These are phyloP conservation scores for Anguilla pacifica DNA, from an alignment of 2,797 vertebrate genomes.

Conservation along the genomic window DNA sequence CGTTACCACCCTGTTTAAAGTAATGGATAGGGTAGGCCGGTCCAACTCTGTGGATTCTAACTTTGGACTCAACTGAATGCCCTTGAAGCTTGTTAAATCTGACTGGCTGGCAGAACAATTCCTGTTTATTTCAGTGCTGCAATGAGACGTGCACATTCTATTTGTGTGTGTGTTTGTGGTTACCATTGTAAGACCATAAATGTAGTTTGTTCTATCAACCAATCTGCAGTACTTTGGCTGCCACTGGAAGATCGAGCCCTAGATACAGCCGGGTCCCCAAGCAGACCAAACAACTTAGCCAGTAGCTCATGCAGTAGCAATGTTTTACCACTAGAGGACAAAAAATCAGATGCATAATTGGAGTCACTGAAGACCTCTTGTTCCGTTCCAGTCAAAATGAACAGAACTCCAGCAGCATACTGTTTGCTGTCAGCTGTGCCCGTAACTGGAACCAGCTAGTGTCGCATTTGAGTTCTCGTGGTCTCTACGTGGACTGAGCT, in stretches of 20 bases:
- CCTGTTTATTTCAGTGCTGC: conserved; percentile 76
- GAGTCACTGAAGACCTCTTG: neutral
- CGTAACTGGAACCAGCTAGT: neutral
- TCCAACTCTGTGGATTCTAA: conserved; percentile 77
- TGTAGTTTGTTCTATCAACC: conserved; percentile 42
- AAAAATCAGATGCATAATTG: neutral
- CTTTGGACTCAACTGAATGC: conserved; percentile 77
- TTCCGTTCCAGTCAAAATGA: neutral
- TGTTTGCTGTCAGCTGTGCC: neutral
- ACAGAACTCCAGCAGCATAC: neutral
- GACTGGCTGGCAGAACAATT: conserved; percentile 68
- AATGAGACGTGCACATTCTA: conserved; percentile 67
- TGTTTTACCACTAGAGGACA: neutral
- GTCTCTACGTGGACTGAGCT: neutral
- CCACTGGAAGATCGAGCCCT: neutral
- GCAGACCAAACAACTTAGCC: neutral
- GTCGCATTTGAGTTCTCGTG: neutral
- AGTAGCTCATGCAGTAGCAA: neutral
- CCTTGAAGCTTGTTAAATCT: conserved; percentile 84
- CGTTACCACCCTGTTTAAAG: conserved; percentile 82
- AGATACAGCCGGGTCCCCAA: neutral
- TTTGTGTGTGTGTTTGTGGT: conserved; percentile 47
- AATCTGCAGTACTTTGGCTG: conserved; percentile 16
- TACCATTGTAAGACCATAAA: conserved; percentile 52
- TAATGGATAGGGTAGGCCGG: conserved; percentile 81